These are phyloP conservation scores for Metellina segmentata DNA, from an alignment of 2,888 invertebrate genomes.

Conservation along the genomic window DNA sequence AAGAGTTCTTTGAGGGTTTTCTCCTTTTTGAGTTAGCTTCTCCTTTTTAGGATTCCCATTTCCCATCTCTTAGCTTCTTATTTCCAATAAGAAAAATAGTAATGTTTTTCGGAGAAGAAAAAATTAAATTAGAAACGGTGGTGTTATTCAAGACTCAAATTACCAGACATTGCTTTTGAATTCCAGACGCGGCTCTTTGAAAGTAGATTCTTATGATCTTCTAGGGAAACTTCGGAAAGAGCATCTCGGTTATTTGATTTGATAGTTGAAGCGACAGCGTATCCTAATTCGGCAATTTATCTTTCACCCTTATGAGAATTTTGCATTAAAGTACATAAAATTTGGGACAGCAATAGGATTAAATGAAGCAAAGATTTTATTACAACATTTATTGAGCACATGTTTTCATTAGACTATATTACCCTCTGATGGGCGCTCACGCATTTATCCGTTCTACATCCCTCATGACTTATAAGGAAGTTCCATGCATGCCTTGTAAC, in stretches of 20 bases:
- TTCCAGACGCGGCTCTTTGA: neutral
- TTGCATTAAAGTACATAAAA: no score
- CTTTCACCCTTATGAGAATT: no score
- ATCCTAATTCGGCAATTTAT: no score
- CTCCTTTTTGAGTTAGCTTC: neutral
- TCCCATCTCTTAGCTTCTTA: conserved; percentile 28
- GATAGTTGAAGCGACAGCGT: neutral
- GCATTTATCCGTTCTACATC: no score
- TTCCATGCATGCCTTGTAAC: no score
- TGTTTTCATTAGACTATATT: no score
- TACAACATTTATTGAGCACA: no score
- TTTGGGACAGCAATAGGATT: no score
- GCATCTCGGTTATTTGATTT: neutral
- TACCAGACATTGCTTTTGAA: neutral
- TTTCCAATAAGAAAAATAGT: conserved; percentile 6
- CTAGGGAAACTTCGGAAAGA: neutral
- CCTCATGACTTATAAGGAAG: no score
- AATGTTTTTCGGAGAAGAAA: conserved; percentile 4
- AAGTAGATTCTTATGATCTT: neutral
- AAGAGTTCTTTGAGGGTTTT: conserved; percentile 27
- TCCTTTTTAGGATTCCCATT: conserved; percentile 7
- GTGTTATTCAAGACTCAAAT: conserved; percentile 26
- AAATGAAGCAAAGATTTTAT: no score
- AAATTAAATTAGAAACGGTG: conserved; percentile 7
- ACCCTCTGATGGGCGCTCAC: no score